Base-by-base conservation (phyloP, 2,888 invertebrate species). In the Salpingus planirostris region DNA sequence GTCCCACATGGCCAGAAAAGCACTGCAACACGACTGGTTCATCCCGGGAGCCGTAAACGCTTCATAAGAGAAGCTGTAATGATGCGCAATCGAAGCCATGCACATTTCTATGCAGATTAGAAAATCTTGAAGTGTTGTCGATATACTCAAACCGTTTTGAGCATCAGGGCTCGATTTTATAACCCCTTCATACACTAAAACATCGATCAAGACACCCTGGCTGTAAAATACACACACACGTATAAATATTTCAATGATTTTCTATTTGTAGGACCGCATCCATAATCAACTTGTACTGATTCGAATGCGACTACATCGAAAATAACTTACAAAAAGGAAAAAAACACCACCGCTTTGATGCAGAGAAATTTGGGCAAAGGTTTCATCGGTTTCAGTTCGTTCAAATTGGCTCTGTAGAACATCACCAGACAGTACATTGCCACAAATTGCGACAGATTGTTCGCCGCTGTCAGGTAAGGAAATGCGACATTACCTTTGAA, bases 91-190 rank as follows among this genome's bases (percentile, higher is more conserved):
- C 2, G 95, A 91, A 13, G 95, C 95, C 51, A 95, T 62, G 60
- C 95, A 93, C 96, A 96, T 96, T 71, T 96, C 96, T 55, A 96
- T 89, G 61, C 96, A 96, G 47, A 96, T 92, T 33, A 91, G 68
- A 66, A 96, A 93, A 68, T 96, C 89, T 74, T 88, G 88, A 45
- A 93, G 62, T 60, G 85, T 80, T 29, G 84, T 82, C 31, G 91
- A 84, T 54, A 89, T 76, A 54, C 79, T 76, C 55, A 80, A 77
- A 36, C 79, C 73, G 28, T 78, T 75, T 40, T 29, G 13, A 10
- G 5, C 11, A 3, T 79, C 76, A 62, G 84, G 82, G 50, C 81
- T 76, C 44, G 78, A 75, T 36, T 80, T 80, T 59, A 95, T 86
- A 15, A 85, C 76, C 26, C 81, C 79, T 46, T 80, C 78, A 60